Conservation (phyloP, 1,140 invertebrate species). For the Grapholita molesta region DNA sequence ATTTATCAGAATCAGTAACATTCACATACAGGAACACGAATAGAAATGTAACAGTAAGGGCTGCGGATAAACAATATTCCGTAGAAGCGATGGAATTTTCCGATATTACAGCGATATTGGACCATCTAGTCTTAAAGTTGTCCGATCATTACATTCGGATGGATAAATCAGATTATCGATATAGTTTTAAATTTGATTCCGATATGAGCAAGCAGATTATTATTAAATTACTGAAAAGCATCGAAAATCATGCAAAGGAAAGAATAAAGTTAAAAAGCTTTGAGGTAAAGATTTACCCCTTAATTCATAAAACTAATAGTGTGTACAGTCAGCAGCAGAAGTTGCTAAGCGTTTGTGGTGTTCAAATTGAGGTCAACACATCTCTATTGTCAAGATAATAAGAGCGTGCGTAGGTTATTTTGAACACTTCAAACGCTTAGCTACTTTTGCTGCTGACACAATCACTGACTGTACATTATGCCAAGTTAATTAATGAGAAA, state of each 20-base stretch:
- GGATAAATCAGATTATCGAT: conserved; percentile 37
- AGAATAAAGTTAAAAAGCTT: conserved; percentile 47
- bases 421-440: no score
- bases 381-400: no score
- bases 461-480: no score
- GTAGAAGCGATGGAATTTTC: conserved; percentile 53
- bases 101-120: conserved; percentile 47
- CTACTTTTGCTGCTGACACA: no score
- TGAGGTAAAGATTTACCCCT: conserved; percentile 48
- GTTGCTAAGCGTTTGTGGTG: no score
- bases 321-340: no score
- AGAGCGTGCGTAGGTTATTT: no score
- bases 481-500: no score
- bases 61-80: conserved; percentile 32
- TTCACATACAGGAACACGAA: conserved; percentile 48
- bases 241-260: conserved; percentile 63
- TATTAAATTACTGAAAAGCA: conserved; percentile 56
- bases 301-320: no score
- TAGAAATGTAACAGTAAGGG: conserved; percentile 46
- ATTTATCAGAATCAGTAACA: conserved; percentile 31
- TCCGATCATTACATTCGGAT: conserved; percentile 36
- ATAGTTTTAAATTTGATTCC: conserved; percentile 36
- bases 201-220: conserved; percentile 47
- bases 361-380: no score
- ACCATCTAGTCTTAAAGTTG: conserved; percentile 44